phyloP scores from a whole-genome alignment of 1,140 invertebrate species.

The Apocrypta bakeri region DNA sequence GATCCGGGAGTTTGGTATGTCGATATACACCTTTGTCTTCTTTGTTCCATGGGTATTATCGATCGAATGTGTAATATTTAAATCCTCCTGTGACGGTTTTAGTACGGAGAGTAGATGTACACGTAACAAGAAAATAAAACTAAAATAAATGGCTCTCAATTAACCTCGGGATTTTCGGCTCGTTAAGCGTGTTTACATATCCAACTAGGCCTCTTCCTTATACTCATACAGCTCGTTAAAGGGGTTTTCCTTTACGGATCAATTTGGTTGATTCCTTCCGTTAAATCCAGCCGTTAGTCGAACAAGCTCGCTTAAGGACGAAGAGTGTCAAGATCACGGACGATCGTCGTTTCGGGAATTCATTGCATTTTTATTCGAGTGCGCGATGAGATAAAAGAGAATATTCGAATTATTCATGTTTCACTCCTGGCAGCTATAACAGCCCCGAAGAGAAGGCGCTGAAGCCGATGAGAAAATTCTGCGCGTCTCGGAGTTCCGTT shows the following conservation, averaged over 20 bases:
- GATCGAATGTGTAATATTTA: background rate
- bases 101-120: too few relatives aligned
- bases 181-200: background rate
- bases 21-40: background rate
- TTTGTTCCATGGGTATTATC: background rate
- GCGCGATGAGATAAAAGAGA: too few relatives aligned
- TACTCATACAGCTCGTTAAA: too few relatives aligned
- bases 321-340: too few relatives aligned
- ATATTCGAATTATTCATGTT: too few relatives aligned
- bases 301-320: too few relatives aligned
- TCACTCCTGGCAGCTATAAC: too few relatives aligned
- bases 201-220: background rate
- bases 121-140: background rate
- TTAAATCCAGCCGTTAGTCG: background rate
- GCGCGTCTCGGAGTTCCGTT: constrained; percentile 7
- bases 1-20: background rate
- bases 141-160: background rate
- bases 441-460: background rate
- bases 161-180: background rate
- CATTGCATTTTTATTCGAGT: background rate
- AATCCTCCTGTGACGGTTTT: too few relatives aligned
- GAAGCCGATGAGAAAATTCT: constrained; percentile 1
- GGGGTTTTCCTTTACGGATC: background rate
- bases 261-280: background rate
- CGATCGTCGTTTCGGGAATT: background rate